These are phyloP conservation scores for Dysmachus trigonus DNA, from an alignment of 2,888 invertebrate genomes.

Conservation along the genomic window DNA sequence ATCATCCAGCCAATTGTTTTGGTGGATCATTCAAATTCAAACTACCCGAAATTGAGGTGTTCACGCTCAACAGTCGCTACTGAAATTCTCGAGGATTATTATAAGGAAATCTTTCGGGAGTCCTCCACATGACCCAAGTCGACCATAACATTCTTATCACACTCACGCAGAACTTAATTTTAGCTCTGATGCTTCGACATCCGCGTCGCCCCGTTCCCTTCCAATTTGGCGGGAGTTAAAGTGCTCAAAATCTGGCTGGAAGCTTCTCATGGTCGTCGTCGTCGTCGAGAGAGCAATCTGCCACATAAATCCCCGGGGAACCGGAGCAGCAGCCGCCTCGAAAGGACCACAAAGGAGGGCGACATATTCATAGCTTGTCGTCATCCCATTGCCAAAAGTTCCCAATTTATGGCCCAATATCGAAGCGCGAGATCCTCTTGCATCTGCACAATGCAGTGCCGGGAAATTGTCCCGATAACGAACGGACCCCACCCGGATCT, in stretches of 20 bases:
- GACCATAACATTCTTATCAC: neutral
- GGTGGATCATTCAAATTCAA: conserved; percentile 15
- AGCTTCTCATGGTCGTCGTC: neutral
- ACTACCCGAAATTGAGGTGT: neutral
- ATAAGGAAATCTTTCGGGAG: neutral
- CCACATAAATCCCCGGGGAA: neutral
- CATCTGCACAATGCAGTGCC: neutral
- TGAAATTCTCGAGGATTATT: neutral
- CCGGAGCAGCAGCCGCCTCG: neutral
- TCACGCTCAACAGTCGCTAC: neutral
- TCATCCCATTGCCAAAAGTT: conserved; percentile 21
- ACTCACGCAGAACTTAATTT: conserved; percentile 1
- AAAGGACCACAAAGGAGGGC: neutral
- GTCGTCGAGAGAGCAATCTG: neutral
- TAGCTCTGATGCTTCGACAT: neutral
- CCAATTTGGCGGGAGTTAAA: neutral
- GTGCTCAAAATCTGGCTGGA: neutral
- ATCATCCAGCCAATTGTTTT: neutral
- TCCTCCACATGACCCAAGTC: neutral
- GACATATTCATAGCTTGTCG: neutral
- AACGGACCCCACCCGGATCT: neutral
- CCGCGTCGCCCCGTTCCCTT: neutral
- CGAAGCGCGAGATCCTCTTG: neutral
- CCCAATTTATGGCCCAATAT: conserved; percentile 5
- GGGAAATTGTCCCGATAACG: neutral